Base-by-base conservation (phyloP, 2,888 invertebrate species). In the Ennomos erosarius region DNA sequence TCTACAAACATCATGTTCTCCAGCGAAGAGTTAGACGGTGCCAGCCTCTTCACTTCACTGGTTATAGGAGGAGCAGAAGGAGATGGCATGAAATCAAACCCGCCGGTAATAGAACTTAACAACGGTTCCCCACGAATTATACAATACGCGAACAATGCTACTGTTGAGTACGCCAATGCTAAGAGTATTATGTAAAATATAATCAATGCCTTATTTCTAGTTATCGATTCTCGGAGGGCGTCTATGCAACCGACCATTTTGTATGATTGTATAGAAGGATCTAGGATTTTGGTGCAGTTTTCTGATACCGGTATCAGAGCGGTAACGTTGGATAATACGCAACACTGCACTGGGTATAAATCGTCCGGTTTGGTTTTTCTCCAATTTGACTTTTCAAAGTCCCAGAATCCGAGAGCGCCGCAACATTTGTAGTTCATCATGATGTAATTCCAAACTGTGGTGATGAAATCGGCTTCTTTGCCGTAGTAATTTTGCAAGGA, bases 351-450 rank as follows among this genome's bases (percentile, higher is more conserved):
- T 0, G 91, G 91, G 60, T 85, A 83, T 1, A 82, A 33, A 67
- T 75, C 77, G 10, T 77, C 73, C 1, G 69, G 55, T 57, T 86
- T 82, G 0, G 50, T 36, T 50, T 69, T 80, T 43, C 79, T 79
- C 91, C 91, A 92, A 11, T 76, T 65, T 0, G 88, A 82, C 4
- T 74, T 59, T 0, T 68, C 54, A 50, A 92, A 92, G 56, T 92
- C 91, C 50, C 60, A 73, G 51, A 79, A 87, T 26, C 70, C 71
- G 0, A 78, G 69, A 0, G 79, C 85, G 0, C 92, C 92, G 50
- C 92, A 92, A 63, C 92, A 92, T 59, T 89, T 75, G 43, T 86
- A 80, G 6, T 82, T 79, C 5, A 85, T 59, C 91, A 92, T 92
- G 1, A 88, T 45, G 50, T 87, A 78, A 37, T 91, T 71, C 85